A percentile compares a stretch with the other conserved stretches of the same genome.
phyloP scores from a whole-genome alignment of 2,888 invertebrate genomes.

The Yponomeuta malinellus region DNA sequence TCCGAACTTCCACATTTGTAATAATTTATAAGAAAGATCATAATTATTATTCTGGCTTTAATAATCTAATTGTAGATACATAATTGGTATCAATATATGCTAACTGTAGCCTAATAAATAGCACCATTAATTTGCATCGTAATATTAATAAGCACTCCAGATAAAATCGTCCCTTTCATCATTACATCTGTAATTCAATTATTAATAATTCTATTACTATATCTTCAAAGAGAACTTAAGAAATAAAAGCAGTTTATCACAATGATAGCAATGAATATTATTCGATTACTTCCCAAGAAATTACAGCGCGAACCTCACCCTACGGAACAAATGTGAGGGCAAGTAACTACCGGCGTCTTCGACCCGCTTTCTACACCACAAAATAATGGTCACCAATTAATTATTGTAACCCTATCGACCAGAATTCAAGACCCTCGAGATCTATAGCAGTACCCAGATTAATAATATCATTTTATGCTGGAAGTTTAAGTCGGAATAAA shows the following conservation, averaged over 20 bases:
- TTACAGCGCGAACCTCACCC: background rate
- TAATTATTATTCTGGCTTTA: no score
- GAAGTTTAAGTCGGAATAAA: background rate
- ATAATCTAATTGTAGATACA: no score
- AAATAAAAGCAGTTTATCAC: background rate
- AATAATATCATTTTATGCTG: background rate
- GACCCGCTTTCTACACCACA: constrained; percentile 52
- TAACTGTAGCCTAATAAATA: no score
- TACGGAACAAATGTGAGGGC: constrained; percentile 38
- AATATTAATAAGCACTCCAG: no score
- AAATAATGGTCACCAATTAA: constrained; percentile 63
- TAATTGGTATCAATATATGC: no score
- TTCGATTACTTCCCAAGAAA: background rate
- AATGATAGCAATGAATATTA: background rate
- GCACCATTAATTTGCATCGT: no score
- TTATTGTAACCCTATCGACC: constrained; percentile 22
- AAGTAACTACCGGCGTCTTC: constrained; percentile 45
- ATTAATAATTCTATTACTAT: background rate
- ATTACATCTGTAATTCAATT: no score
- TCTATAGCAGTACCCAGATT: background rate
- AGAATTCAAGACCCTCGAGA: background rate
- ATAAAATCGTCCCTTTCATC: no score
- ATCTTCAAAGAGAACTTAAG: background rate
- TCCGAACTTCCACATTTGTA: no score
- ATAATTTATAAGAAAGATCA: no score